Conservation (phyloP, 2,797 vertebrate species). For the Choloepus didactylus region DNA sequence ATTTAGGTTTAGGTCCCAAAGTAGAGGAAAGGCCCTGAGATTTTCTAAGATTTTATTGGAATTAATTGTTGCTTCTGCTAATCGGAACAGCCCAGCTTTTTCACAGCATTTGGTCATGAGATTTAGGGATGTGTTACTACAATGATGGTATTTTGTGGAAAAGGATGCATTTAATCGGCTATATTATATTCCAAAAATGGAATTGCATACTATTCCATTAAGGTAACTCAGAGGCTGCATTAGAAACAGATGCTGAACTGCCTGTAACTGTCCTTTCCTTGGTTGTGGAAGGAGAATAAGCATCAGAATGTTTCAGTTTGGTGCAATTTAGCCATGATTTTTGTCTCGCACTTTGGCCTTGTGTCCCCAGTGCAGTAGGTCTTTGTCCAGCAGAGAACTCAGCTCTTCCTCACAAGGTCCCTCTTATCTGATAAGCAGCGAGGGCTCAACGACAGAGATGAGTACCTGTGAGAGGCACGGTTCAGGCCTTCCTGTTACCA, state of each 20-base stretch:
- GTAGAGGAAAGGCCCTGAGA: background rate
- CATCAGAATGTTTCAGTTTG: background rate
- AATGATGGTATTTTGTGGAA: background rate
- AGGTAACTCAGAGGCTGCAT: background rate
- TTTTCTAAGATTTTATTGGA: slow-evolving; percentile 22
- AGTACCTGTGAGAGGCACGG: background rate
- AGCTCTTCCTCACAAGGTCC: background rate
- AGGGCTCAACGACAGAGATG: background rate
- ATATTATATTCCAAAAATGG: background rate
- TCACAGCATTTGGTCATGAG: background rate
- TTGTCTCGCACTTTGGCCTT: background rate
- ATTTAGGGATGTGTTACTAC: background rate
- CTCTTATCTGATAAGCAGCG: background rate
- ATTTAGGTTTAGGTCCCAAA: background rate
- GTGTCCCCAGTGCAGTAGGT: background rate
- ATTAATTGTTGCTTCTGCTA: background rate
- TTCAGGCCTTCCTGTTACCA: background rate
- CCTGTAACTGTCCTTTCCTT: background rate
- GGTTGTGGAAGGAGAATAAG: background rate
- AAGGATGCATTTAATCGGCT: background rate
- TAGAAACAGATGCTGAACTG: background rate
- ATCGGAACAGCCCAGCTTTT: background rate
- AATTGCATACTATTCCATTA: background rate
- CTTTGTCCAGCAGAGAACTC: background rate
- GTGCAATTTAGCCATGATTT: background rate